Conservation (phyloP, 2,797 vertebrate genomes). For the Acridotheres tristis region DNA sequence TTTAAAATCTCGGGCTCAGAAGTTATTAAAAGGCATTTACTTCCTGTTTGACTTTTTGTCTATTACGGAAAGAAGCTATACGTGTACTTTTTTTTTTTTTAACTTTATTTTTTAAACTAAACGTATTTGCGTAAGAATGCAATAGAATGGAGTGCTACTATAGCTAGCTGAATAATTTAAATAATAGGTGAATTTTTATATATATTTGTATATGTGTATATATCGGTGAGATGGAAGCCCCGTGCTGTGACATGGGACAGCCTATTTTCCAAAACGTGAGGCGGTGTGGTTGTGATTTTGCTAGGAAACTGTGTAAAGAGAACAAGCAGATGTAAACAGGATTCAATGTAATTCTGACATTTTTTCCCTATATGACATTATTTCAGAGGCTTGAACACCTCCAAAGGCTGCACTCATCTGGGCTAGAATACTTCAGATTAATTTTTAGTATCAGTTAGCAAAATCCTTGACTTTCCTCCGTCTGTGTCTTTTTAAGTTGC, state of each 20-base stretch:
- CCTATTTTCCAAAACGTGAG: background rate
- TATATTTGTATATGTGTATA: background rate
- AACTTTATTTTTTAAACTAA: background rate
- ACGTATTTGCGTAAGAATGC: background rate
- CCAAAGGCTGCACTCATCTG: background rate
- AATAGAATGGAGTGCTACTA: background rate
- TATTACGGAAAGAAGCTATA: background rate
- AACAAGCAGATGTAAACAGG: background rate
- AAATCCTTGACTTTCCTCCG: background rate
- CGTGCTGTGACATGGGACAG: background rate
- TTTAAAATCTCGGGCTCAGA: background rate
- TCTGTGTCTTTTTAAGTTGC: background rate
- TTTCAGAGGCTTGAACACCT: background rate
- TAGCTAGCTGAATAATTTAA: background rate
- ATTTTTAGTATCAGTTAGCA: background rate
- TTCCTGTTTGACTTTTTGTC: background rate
- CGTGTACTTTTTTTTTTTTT: rapidly evolving
- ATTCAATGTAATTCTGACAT: background rate
- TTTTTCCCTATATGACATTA: background rate
- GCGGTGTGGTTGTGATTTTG: background rate
- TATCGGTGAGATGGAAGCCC: background rate
- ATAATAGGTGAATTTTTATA: background rate
- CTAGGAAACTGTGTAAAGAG: background rate
- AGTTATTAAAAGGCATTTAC: background rate
- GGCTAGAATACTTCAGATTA: background rate